A percentile compares a stretch with the other conserved stretches of the same genome.
Evolutionary conservation across 2,113 vertebrate species (phyloP).

Genomic region (Otolemur garnettii): DNA sequence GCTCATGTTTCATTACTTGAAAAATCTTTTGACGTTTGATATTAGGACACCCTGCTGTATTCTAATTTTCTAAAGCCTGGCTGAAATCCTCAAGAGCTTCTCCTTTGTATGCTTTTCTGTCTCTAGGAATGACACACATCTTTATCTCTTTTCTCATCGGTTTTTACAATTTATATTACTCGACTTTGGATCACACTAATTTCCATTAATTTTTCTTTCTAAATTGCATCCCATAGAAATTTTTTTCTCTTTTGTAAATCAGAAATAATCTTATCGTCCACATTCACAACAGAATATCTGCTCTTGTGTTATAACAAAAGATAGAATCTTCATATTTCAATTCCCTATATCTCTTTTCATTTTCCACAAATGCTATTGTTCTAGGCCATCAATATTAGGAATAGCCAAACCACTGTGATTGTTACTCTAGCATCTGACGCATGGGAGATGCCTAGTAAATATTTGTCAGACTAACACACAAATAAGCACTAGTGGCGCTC

Average conservation of each 20-base stretch:
- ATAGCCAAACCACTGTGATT: background rate
- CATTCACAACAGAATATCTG: background rate
- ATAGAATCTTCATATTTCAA: conserved; percentile 20
- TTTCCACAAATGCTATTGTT: background rate
- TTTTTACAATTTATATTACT: background rate
- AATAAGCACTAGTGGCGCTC: background rate
- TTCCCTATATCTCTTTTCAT: background rate
- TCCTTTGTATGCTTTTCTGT: background rate
- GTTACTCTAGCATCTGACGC: background rate
- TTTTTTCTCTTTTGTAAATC: background rate
- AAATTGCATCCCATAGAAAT: background rate
- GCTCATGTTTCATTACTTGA: conserved; percentile 8
- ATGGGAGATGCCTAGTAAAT: background rate
- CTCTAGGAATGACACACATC: background rate
- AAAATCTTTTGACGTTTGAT: conserved; percentile 34
- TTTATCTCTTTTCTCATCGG: background rate
- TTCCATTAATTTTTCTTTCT: conserved; percentile 44
- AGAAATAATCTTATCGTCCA: conserved; percentile 23
- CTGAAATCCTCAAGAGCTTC: background rate
- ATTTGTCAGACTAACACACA: background rate
- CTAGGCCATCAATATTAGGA: background rate
- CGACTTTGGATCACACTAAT: conserved; percentile 12
- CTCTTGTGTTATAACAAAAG: conserved; percentile 10
- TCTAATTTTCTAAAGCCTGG: background rate
- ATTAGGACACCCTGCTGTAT: background rate